These are phyloP conservation scores for Tipula confusa DNA, from an alignment of 2,888 invertebrate genomes.

Conservation along the genomic window DNA sequence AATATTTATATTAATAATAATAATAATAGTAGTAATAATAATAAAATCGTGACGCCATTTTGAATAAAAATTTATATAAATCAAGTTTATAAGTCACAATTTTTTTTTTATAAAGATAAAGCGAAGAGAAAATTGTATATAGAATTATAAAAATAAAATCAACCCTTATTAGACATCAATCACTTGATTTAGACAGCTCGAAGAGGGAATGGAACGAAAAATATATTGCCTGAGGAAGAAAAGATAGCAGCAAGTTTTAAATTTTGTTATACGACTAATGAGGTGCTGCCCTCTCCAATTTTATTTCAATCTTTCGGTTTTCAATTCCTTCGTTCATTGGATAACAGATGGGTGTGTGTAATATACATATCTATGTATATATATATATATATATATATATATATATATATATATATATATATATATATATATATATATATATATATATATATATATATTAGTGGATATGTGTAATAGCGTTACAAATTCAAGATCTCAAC, in stretches of 20 bases:
- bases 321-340: neutral
- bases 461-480: no score
- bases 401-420: no score
- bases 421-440: no score
- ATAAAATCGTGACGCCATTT: slow-evolving; percentile 28
- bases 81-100: slow-evolving; percentile 25
- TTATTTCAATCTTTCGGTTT: neutral
- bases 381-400: no score
- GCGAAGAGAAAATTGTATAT: neutral
- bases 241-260: neutral
- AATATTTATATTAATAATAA: slow-evolving; percentile 14
- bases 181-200: neutral
- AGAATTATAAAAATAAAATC: slow-evolving; percentile 15
- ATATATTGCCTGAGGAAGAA: neutral
- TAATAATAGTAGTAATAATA: slow-evolving; percentile 1
- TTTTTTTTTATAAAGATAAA: slow-evolving; percentile 25
- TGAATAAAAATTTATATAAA: slow-evolving; percentile 29
- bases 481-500: no score
- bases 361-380: no score
- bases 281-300: neutral
- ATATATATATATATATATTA: no score
- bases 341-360: neutral
- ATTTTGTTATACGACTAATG: neutral
- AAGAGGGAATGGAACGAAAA: neutral
- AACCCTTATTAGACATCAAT: slow-evolving; percentile 25